Conservation (phyloP, 2,888 invertebrate genomes). For the Lepas anatifera region DNA sequence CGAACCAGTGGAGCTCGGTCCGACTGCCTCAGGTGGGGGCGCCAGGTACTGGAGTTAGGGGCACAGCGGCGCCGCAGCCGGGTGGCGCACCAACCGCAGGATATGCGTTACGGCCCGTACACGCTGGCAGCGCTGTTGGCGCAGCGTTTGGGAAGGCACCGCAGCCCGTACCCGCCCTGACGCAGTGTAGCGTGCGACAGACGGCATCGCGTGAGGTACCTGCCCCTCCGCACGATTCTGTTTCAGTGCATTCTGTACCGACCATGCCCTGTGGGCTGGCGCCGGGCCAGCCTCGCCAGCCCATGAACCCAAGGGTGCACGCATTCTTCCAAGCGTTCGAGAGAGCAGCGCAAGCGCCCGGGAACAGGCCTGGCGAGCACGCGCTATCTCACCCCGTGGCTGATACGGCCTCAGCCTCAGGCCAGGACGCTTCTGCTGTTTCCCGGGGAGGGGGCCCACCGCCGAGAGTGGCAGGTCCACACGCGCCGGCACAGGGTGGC, state of each 20-base stretch:
- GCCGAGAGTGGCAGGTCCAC: too few relatives aligned
- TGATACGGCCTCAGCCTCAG: neutral
- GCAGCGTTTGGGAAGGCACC: neutral
- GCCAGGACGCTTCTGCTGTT: too few relatives aligned
- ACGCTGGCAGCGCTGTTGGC: neutral
- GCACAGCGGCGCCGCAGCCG: neutral
- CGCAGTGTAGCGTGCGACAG: neutral
- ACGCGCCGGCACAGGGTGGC: too few relatives aligned
- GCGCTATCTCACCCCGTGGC: neutral
- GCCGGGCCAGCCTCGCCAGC: neutral
- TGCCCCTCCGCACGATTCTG: neutral
- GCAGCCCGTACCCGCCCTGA: neutral
- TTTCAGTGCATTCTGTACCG: too few relatives aligned
- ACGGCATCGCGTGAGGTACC: too few relatives aligned
- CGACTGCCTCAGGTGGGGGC: too few relatives aligned
- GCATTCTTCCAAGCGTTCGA: neutral
- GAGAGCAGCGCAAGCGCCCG: neutral
- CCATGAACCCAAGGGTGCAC: neutral
- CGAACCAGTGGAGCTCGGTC: too few relatives aligned
- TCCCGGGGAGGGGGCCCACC: too few relatives aligned
- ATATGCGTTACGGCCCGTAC: too few relatives aligned
- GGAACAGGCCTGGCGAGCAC: neutral
- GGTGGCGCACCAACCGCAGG: neutral
- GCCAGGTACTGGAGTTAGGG: neutral
- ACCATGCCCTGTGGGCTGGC: neutral